Conservation (phyloP, 2,888 invertebrate species). For the Cremastinae sp. region DNA sequence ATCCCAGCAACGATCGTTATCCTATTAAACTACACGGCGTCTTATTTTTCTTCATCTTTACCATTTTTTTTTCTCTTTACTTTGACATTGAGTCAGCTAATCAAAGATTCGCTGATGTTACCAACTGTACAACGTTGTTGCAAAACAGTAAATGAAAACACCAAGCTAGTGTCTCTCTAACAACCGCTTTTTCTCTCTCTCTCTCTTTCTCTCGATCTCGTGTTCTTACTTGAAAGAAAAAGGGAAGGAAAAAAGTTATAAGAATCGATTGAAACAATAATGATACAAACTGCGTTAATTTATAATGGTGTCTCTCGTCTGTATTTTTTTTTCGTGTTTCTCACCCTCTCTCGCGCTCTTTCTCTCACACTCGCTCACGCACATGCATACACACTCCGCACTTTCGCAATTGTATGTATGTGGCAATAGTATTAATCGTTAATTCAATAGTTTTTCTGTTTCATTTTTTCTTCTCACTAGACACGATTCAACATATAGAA, state of each 20-base stretch:
- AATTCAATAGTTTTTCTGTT: slow-evolving; percentile 72
- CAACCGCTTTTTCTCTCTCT: slow-evolving; percentile 44
- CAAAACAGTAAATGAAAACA: slow-evolving; percentile 79
- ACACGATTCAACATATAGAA: slow-evolving; percentile 80
- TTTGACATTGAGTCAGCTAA: slow-evolving; percentile 65
- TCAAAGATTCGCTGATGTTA: slow-evolving; percentile 66
- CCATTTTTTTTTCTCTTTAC: slow-evolving; percentile 56
- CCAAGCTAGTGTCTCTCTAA: slow-evolving; percentile 75
- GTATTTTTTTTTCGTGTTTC: slow-evolving; percentile 10
- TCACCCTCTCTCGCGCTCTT: slow-evolving; percentile 14
- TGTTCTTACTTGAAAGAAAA: slow-evolving; percentile 56
- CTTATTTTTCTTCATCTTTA: slow-evolving; percentile 42
- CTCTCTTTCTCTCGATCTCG: slow-evolving; percentile 36
- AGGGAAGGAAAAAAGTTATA: slow-evolving; percentile 54
- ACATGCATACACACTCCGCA: slow-evolving; percentile 3
- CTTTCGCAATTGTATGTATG: slow-evolving; percentile 56
- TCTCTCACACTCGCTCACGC: slow-evolving; percentile 4
- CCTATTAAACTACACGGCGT: slow-evolving; percentile 56
- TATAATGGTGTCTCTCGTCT: slow-evolving; percentile 39
- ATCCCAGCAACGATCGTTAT: slow-evolving; percentile 53
- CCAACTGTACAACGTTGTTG: slow-evolving; percentile 71
- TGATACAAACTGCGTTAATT: slow-evolving; percentile 72
- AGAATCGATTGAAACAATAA: slow-evolving; percentile 68
- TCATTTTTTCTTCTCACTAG: slow-evolving; percentile 75
- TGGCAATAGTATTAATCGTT: slow-evolving; percentile 73